Evolutionary conservation across 1,140 invertebrate genomes (phyloP), one percentile per base, ranked within the genome.

Genomic region (Copidosoma floridanum): DNA sequence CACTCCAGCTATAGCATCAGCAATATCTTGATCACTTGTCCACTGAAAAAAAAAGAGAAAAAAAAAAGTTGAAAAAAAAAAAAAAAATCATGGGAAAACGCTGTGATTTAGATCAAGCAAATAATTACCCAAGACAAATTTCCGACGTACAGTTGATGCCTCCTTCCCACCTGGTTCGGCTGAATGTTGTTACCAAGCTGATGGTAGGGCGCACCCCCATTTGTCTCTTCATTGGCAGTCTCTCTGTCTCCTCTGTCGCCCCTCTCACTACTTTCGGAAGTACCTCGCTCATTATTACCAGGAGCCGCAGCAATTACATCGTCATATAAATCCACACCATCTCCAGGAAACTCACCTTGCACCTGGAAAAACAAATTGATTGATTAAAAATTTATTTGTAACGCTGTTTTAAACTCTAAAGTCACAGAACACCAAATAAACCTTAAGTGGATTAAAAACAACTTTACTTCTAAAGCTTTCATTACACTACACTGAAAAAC

Each of bases 1-100:
- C 65, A 98, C 83, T 62, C 88, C 88, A 47, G 86, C 84, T 56
- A 98, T 85, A 2, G 92, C 88, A 82, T 97, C 92, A 27, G 89
- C 88, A 46, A 99, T 90, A 76, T 98, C 95, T 81, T 95, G 89
- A 82, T 99, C 96, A 55, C 95, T 98, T 38, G 96, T 98, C 96
- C 96, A 99, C 94, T 96, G 78, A 52, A 81, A 82, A 66, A 50
- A 40, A 79, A 79, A 75, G 72, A 68, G 69, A 37, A 65, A 67
- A 52, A 23, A 43, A 57, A 44, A 48, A 53, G 40, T 2, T 26
- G 8, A 23, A 47, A 32, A 29, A 32, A n/a, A 14, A 29, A 7
- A 57, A 6, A 43, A 24, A 29, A 29, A 43, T 6, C 29, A 32
- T 8, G 29, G 21, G 82, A 80, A 81, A 26, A 40, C 21, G 23